Base-by-base conservation (phyloP, 1,140 invertebrate species). In the Mamestra configurata region DNA sequence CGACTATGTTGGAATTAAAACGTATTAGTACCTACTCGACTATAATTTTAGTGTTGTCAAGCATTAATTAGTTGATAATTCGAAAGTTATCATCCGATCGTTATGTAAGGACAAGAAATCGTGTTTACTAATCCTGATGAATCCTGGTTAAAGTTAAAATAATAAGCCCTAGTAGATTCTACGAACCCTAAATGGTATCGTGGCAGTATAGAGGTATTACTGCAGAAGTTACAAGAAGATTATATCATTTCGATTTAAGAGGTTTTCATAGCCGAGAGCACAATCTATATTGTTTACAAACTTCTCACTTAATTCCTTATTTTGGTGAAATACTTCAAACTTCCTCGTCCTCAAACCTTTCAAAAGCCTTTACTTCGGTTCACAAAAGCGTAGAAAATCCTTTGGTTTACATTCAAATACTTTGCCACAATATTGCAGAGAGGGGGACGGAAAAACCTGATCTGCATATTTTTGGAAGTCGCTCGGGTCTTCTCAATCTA, bases 361-460 rank as follows among this genome's bases (percentile, higher is more conserved):
- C 11, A 68, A 70, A 68, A 46, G 53, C 66, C 66, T 18, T 68
- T n/a, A 13, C 59, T 64, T 43, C 37, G 18, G 64, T 68, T 37
- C 64, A 68, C 20, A 68, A 68, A 66, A 46, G 64, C 64, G 40
- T 68, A 1, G 40, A 68, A 68, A 46, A 70, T 70, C 66, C 40
- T 70, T 70, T 70, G 66, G 66, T 70, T 70, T 70, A 70, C 66
- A 43, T 70, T 70, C 40, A 43, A 46, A 68, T 68, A 68, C 37
- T 68, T 68, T 13, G 37, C 37, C 64, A 68, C 40, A 68, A 68
- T 49, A 27, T 68, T 43, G 64, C 11, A 6, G 27, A 35, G 27
- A 61, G 37, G 64, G n/a, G 11, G 20, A 70, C 13, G 22, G 40
- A 70, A 27, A 46, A 70, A 27, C 40, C 40, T 49, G 40, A 70